Conservation (phyloP, 2,888 invertebrate species). For the Pardosa pseudoannulata region DNA sequence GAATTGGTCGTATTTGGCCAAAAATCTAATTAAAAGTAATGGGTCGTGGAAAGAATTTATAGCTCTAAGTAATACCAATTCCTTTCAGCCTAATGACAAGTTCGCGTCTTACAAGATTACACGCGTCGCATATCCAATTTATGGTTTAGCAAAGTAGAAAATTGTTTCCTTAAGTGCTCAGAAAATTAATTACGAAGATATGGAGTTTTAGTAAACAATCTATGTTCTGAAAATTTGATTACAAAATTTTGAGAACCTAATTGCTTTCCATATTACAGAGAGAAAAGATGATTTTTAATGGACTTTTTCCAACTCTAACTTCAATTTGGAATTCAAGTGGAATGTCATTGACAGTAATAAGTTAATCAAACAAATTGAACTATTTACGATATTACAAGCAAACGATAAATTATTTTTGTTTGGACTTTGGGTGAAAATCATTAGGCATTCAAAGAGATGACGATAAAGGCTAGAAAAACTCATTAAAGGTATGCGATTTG, state of each 20-base stretch:
- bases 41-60: neutral
- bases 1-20: neutral
- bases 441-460: too few species aligned
- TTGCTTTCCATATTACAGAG: neutral
- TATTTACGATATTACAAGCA: too few species aligned
- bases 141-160: conserved; percentile 22
- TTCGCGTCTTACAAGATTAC: conserved; percentile 29
- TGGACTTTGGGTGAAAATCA: too few species aligned
- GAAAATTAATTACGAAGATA: conserved; percentile 38
- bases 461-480: too few species aligned
- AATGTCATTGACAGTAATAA: too few species aligned
- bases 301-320: neutral
- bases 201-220: neutral
- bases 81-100: neutral
- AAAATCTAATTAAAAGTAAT: neutral
- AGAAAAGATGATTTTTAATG: neutral
- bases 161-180: conserved; percentile 18
- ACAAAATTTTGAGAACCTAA: neutral
- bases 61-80: neutral
- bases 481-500: too few species aligned
- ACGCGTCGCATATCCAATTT: conserved; percentile 22
- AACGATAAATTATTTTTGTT: too few species aligned
- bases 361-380: too few species aligned
- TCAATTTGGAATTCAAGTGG: too few species aligned
- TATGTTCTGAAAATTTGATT: neutral